These are phyloP conservation scores for Conus canariensis DNA, from an alignment of 2,888 invertebrate genomes.

Conservation along the genomic window DNA sequence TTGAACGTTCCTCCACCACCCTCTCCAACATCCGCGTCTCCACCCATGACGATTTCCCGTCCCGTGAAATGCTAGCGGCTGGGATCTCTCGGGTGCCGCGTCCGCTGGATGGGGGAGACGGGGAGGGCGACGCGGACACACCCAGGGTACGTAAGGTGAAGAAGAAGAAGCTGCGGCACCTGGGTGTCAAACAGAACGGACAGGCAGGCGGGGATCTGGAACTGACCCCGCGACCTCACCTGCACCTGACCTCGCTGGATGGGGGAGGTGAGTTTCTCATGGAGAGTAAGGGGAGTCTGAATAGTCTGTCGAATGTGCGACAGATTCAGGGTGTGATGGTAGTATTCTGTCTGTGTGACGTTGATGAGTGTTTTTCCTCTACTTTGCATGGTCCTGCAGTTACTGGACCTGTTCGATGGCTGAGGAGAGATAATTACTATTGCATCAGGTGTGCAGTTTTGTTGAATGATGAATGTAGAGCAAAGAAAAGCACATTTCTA, in stretches of 20 bases:
- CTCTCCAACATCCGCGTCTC: slow-evolving; percentile 53
- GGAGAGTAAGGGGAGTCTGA: background rate
- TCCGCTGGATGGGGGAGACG: slow-evolving; percentile 33
- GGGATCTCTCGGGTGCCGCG: slow-evolving; percentile 35
- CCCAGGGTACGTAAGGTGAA: slow-evolving; percentile 40
- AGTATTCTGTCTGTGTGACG: no score
- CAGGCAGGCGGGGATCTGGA: slow-evolving; percentile 36
- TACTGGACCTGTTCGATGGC: no score
- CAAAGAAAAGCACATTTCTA: no score
- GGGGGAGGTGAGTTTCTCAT: slow-evolving; percentile 20
- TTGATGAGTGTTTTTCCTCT: no score
- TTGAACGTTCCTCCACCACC: slow-evolving; percentile 43
- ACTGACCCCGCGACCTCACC: slow-evolving; percentile 39
- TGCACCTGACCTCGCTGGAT: slow-evolving; percentile 17
- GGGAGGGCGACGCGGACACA: slow-evolving; percentile 32
- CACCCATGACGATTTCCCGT: slow-evolving; percentile 41
- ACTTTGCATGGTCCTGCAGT: no score
- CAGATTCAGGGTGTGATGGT: no score
- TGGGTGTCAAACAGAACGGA: slow-evolving; percentile 43
- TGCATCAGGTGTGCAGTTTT: no score
- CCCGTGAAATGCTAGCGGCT: slow-evolving; percentile 34
- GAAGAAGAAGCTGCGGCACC: slow-evolving; percentile 42
- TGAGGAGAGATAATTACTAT: no score
- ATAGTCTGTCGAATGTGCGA: no score
- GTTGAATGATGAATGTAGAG: no score